Conservation (phyloP, 1,140 invertebrate species). For the Dolichoris vasculosae region DNA sequence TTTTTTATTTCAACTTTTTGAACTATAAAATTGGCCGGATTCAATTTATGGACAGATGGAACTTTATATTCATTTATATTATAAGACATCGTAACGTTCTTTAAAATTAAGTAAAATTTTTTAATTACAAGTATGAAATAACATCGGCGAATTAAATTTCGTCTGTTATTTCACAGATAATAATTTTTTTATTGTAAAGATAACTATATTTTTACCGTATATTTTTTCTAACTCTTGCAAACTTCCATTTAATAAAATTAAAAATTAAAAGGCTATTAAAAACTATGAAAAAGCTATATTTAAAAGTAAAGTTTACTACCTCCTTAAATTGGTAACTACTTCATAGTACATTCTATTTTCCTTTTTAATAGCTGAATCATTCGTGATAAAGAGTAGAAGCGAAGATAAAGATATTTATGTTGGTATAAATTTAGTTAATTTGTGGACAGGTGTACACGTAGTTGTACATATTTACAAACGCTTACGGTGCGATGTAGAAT, state of each 20-base stretch:
- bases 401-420: conserved; percentile 3
- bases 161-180: too few relatives aligned
- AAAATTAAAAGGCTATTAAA: background rate
- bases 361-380: conserved; percentile 11
- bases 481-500: background rate
- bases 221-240: too few relatives aligned
- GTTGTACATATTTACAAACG: background rate
- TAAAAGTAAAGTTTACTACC: background rate
- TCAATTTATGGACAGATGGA: too few relatives aligned
- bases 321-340: conserved; percentile 8
- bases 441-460: background rate
- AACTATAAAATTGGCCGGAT: conserved; percentile 21
- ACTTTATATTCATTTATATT: background rate
- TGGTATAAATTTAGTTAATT: conserved; percentile 5
- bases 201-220: too few relatives aligned
- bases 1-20: background rate
- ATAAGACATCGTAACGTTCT: too few relatives aligned
- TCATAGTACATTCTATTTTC: background rate
- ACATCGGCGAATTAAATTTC: too few relatives aligned
- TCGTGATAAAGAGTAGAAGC: background rate
- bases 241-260: too few relatives aligned
- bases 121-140: too few relatives aligned
- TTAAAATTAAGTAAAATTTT: too few relatives aligned
- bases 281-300: background rate
- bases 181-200: too few relatives aligned